Base-by-base conservation (phyloP, 2,888 invertebrate species). In the Escarpia spicata region DNA sequence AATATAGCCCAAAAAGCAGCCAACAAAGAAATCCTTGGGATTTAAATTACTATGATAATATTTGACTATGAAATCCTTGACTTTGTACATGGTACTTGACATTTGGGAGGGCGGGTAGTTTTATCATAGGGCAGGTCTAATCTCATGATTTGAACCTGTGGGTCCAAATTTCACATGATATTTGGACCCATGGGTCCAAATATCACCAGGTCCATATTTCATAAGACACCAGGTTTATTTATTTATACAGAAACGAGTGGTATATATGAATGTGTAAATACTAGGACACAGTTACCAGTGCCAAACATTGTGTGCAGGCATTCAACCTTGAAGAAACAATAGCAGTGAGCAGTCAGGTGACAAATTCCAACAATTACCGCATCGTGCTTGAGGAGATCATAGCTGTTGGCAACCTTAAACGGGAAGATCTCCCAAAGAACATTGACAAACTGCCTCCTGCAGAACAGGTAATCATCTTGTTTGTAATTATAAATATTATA, bases 301-400 rank as follows among this genome's bases (percentile, higher is more conserved):
- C 52, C 52, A 52, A n/a, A 58, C 60, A 44, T 43, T 90, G 37
- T 60, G 93, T 94, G 0, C 94, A 96, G 96, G 96, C 96, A 8
- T 96, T 94, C 94, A 96, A 96, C 93, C 93, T 94, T 43, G 96
- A 96, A 92, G 96, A 96, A 92, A 96, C 96, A 0, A 93, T 96
- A 75, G 96, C 96, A 3, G 94, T 96, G 37, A 96, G 96, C 6
- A 95, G 95, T 91, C 96, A 96, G 94, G 91, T 96, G 91, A 96
- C 96, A 96, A 96, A 96, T 94, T 93, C 94, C 19, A 95, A 96
- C 93, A 96, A 96, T 93, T 96, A 95, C 93, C 93, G 95, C 37
- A 94, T 94, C 6, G 94, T 96, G 8, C 93, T 96, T 90, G 96
- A 96, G 94, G 96, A 96, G 93, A 96, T 96, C n/a, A 94, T 96